Evolutionary conservation across 2,113 vertebrate species (phyloP).

Genomic region (Clupea harengus): DNA sequence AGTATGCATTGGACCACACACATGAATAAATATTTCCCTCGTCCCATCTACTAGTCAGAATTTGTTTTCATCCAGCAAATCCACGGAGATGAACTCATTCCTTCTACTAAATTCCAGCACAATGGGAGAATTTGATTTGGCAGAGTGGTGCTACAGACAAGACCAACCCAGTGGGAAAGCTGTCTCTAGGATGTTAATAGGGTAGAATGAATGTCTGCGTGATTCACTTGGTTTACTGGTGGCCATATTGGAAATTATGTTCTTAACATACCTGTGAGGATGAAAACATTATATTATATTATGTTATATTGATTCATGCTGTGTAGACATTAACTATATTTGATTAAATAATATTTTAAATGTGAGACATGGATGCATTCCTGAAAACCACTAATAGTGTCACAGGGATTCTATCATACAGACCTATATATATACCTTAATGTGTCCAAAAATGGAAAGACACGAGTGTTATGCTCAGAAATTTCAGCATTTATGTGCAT

Average conservation of each 20-base stretch:
- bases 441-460: too few relatives aligned
- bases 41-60: conserved; percentile 46
- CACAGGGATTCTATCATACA: not conserved
- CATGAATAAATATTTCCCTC: conserved; percentile 51
- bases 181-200: too few relatives aligned
- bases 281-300: not conserved
- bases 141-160: conserved; percentile 3
- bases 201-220: too few relatives aligned
- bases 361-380: not conserved
- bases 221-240: too few relatives aligned
- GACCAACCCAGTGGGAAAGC: not conserved
- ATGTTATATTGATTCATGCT: not conserved
- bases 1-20: conserved; percentile 45
- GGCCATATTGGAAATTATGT: not conserved
- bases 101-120: conserved; percentile 24
- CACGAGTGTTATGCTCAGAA: not conserved
- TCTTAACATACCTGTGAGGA: not conserved
- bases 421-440: not conserved
- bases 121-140: conserved; percentile 39
- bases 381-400: too few relatives aligned
- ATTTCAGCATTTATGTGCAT: not conserved
- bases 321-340: not conserved
- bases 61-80: conserved; percentile 52
- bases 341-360: not conserved
- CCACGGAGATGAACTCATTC: conserved; percentile 44